Conservation (phyloP, 2,797 vertebrate species). For the Eulemur coronatus region DNA sequence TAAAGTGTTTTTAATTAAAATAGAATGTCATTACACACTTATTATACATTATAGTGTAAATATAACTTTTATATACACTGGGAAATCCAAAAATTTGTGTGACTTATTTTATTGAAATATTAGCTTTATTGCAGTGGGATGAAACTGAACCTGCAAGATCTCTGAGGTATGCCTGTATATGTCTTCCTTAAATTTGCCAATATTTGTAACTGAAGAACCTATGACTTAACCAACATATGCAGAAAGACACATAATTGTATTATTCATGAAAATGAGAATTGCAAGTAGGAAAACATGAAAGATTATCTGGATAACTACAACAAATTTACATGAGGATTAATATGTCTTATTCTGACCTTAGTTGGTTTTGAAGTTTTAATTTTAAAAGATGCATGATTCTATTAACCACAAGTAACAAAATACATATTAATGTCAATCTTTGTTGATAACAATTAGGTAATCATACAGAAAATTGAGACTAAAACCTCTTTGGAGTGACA, state of each 20-base stretch:
- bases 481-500: background rate
- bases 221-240: background rate
- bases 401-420: background rate
- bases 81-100: background rate
- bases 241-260: background rate
- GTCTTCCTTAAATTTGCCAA: background rate
- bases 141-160: background rate
- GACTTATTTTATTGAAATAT: background rate
- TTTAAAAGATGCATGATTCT: background rate
- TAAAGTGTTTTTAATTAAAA: background rate
- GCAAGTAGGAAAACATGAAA: background rate
- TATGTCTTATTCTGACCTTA: background rate
- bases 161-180: background rate
- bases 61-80: background rate
- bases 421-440: background rate
- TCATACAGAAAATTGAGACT: background rate
- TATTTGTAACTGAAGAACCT: background rate
- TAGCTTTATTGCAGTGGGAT: background rate
- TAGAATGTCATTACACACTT: background rate
- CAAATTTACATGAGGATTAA: background rate
- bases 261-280: background rate
- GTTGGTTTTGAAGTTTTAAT: background rate
- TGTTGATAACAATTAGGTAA: background rate
- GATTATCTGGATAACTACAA: background rate
- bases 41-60: background rate